Base-by-base conservation (phyloP, 2,797 vertebrate species). In the Cyclopterus lumpus region DNA sequence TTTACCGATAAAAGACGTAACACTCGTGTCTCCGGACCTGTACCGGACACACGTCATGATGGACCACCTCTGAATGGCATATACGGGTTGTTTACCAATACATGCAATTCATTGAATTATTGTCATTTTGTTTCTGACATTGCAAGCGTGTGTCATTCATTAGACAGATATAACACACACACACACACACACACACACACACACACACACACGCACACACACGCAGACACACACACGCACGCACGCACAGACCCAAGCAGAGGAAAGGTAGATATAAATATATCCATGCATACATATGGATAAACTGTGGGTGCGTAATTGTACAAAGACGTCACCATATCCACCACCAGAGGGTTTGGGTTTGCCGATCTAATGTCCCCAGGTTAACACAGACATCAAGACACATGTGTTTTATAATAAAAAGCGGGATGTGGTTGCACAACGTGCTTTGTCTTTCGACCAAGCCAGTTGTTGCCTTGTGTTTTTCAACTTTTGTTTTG, bases 401-500 rank as follows among this genome's bases (percentile, higher is more conserved):
- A 72, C 62, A 64, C 67, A 63, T 81, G 76, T 71, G 22, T 5
- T 63, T 69, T 5, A 24, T 76, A 69, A 51, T 51, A 51, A 54
- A 51, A 28, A 15, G 24, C 24, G 8, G 8, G 55, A 2, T 28
- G 38, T 64, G 55, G 36, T 57, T 66, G 60, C 32, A 58, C 42
- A 79, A 77, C 79, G 75, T 82, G 82, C 74, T 72, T 28, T 12
- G 83, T 80, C 80, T 85, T n/a, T 77, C 60, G 64, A 71, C 76
- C 5, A 75, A 32, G 58, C 71, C 70, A 53, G 69, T 87, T 77
- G 71, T 81, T 36, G 62, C 80, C 73, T 86, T 72, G 75, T 67
- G 71, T 69, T 78, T 79, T 77, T 82, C 75, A 81, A 91, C 83
- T 89, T 88, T 88, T 90, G 77, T 89, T 91, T 81, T 84, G 73